A percentile compares a stretch with the other conserved stretches of the same genome.
These are phyloP conservation scores for Parasteatoda lunata DNA, from an alignment of 2,888 invertebrate species.

Conservation along the genomic window DNA sequence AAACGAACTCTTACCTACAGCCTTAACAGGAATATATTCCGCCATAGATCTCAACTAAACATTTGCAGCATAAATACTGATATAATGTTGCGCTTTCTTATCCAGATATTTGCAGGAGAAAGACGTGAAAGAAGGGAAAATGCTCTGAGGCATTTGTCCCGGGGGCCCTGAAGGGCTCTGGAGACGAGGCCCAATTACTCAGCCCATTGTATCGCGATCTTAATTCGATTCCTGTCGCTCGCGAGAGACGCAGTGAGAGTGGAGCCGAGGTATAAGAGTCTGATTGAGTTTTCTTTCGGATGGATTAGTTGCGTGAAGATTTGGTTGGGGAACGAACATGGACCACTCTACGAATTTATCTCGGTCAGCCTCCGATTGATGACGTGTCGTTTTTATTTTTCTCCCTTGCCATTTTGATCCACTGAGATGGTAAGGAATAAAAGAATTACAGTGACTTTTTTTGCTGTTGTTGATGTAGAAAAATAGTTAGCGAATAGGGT, in stretches of 20 bases:
- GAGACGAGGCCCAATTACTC: constrained; percentile 50
- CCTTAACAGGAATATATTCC: not conserved
- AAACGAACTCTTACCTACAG: not conserved
- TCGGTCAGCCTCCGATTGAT: not conserved
- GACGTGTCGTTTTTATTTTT: not conserved
- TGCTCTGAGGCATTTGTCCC: constrained; percentile 11
- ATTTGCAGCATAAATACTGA: too few species aligned
- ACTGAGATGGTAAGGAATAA: not conserved
- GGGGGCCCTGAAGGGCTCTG: constrained; percentile 9
- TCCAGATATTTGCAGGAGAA: not conserved
- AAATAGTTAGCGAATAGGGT: too few species aligned
- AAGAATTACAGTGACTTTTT: not conserved
- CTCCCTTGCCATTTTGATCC: not conserved
- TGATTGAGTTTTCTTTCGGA: constrained; percentile 37
- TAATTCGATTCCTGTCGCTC: constrained; percentile 52
- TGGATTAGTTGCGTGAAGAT: constrained; percentile 23
- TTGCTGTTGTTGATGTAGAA: too few species aligned
- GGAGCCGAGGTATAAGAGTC: constrained; percentile 4
- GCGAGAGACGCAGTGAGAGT: constrained; percentile 1
- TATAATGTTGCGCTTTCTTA: not conserved
- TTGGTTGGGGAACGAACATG: not conserved
- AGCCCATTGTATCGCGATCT: constrained; percentile 54
- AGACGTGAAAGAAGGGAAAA: not conserved
- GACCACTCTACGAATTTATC: not conserved
- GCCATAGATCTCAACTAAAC: too few species aligned